Evolutionary conservation across 2,113 vertebrate genomes (phyloP).

Genomic region (Alaudala cheleensis): DNA sequence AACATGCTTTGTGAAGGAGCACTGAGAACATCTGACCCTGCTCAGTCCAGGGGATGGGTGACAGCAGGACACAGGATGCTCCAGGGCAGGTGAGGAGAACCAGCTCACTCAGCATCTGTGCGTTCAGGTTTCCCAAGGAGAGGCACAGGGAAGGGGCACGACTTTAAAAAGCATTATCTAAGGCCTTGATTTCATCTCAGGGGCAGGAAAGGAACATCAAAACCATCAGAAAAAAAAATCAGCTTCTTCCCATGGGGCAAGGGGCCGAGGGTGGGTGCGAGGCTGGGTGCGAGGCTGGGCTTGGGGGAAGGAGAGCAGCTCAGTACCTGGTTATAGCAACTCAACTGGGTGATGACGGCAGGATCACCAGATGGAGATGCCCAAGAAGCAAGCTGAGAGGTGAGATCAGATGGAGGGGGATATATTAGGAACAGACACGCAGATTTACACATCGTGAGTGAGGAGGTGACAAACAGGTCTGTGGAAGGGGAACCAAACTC

Average conservation of each 20-base stretch:
- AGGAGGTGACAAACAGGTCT: conserved; percentile 58
- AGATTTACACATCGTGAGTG: conserved; percentile 48
- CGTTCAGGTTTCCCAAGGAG: background rate
- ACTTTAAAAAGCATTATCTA: background rate
- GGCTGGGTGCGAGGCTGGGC: background rate
- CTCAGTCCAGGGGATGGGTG: background rate
- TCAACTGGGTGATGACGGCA: conserved; percentile 15
- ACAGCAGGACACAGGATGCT: background rate
- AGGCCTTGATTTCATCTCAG: background rate
- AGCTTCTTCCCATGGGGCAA: background rate
- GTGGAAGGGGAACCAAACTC: conserved; percentile 40
- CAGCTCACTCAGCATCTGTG: background rate
- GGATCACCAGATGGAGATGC: conserved; percentile 47
- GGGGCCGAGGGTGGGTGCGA: fast-evolving
- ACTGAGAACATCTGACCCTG: background rate
- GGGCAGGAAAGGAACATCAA: background rate
- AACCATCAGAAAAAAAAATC: background rate
- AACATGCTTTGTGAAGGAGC: background rate
- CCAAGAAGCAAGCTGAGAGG: conserved; percentile 45
- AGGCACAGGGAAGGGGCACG: background rate
- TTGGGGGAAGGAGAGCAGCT: background rate
- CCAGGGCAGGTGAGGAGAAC: fast-evolving
- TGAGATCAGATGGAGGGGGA: conserved; percentile 59
- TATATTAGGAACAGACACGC: conserved; percentile 48
- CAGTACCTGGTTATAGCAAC: conserved; percentile 8